These are phyloP conservation scores for Rhingia campestris DNA, from an alignment of 2,888 invertebrate genomes.

Conservation along the genomic window DNA sequence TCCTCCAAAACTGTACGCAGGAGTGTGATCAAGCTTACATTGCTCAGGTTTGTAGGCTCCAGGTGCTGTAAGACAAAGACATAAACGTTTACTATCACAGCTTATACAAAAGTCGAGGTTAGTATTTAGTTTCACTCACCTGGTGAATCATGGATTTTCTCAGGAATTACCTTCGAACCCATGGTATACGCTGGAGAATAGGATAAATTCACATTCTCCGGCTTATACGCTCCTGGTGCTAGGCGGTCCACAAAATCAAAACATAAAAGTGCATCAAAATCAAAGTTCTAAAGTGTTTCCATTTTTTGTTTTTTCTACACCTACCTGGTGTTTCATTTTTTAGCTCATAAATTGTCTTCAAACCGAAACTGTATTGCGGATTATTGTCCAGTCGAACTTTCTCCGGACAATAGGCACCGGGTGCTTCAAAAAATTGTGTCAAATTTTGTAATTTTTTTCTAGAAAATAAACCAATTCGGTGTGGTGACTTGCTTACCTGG, in stretches of 20 bases:
- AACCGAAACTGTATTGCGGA: slow-evolving; percentile 86
- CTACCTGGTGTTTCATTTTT: slow-evolving; percentile 63
- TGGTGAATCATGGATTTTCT: slow-evolving; percentile 83
- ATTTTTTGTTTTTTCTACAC: slow-evolving; percentile 79
- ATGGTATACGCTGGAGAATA: slow-evolving; percentile 88
- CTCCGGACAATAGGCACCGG: slow-evolving; percentile 86
- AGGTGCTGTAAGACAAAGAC: slow-evolving; percentile 81
- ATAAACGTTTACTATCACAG: not conserved
- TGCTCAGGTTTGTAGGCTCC: slow-evolving; percentile 85
- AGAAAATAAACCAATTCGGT: slow-evolving; percentile 23
- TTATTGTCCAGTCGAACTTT: slow-evolving; percentile 85
- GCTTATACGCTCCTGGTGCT: slow-evolving; percentile 85
- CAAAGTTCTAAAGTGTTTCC: not conserved
- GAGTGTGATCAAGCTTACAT: slow-evolving; percentile 84
- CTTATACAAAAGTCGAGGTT: not conserved
- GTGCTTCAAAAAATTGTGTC: slow-evolving; percentile 80
- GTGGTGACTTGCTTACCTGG: slow-evolving; percentile 55
- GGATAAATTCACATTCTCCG: slow-evolving; percentile 84
- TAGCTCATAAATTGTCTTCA: slow-evolving; percentile 83
- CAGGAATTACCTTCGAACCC: slow-evolving; percentile 87
- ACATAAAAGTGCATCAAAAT: slow-evolving; percentile 44
- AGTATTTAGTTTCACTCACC: slow-evolving; percentile 77
- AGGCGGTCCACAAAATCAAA: slow-evolving; percentile 19
- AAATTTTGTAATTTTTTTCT: slow-evolving; percentile 45
- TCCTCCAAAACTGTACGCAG: slow-evolving; percentile 86